Evolutionary conservation across 1,140 invertebrate species (phyloP).

Genomic region (Prorops nasuta): DNA sequence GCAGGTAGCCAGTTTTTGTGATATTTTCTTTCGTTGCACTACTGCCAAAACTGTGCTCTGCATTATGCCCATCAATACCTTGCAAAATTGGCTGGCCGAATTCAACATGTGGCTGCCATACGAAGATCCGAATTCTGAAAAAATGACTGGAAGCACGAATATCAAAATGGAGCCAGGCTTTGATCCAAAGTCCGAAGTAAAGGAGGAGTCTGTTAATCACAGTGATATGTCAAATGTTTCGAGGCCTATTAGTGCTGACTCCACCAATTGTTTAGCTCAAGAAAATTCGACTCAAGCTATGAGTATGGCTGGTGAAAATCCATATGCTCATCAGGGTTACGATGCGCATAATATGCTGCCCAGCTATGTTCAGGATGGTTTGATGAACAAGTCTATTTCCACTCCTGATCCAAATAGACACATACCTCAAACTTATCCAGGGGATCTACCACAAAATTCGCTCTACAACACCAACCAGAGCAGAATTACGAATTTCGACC

Average conservation of each 20-base stretch:
- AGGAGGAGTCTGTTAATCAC: slow-evolving; percentile 42
- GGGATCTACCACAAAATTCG: slow-evolving; percentile 29
- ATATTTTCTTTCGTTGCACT: slow-evolving; percentile 91
- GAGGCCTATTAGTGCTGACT: slow-evolving; percentile 34
- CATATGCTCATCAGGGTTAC: slow-evolving; percentile 35
- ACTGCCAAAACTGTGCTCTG: slow-evolving; percentile 86
- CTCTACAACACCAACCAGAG: slow-evolving; percentile 28
- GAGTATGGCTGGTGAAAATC: slow-evolving; percentile 30
- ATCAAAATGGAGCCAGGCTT: slow-evolving; percentile 30
- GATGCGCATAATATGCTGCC: slow-evolving; percentile 30
- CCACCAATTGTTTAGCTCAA: slow-evolving; percentile 28
- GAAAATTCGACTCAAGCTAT: slow-evolving; percentile 30
- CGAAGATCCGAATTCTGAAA: slow-evolving; percentile 43
- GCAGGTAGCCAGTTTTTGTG: slow-evolving; percentile 92
- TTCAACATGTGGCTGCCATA: slow-evolving; percentile 94
- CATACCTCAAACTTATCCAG: slow-evolving; percentile 28
- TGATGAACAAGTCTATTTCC: slow-evolving; percentile 28
- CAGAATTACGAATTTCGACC: slow-evolving; percentile 23
- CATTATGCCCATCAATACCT: slow-evolving; percentile 98
- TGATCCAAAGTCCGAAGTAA: slow-evolving; percentile 40
- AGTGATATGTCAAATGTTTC: slow-evolving; percentile 35
- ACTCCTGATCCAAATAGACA: slow-evolving; percentile 20
- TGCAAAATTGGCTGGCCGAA: slow-evolving; percentile 98
- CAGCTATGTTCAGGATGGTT: slow-evolving; percentile 33
- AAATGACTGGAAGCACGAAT: slow-evolving; percentile 21